These are phyloP conservation scores for Illadopsis cleaveri DNA, from an alignment of 2,113 vertebrate species.

Conservation along the genomic window DNA sequence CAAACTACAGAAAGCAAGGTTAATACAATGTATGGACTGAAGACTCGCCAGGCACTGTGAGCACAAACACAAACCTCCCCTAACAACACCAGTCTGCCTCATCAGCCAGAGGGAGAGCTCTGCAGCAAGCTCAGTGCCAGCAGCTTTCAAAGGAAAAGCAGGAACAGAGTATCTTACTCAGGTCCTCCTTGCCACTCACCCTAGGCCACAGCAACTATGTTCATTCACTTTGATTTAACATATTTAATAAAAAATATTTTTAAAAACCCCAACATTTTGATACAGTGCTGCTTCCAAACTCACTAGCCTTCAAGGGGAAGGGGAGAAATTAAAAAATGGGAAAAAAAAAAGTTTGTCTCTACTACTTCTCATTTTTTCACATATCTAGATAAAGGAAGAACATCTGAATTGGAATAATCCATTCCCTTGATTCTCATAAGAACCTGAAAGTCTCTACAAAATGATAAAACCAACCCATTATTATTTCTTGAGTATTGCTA, in stretches of 20 bases:
- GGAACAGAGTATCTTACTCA: neutral
- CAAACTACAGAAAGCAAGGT: neutral
- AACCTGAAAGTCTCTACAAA: neutral
- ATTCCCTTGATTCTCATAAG: neutral
- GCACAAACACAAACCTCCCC: neutral
- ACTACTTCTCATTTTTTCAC: neutral
- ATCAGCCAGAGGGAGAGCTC: neutral
- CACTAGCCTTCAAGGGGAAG: neutral
- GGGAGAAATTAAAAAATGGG: neutral
- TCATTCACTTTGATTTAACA: neutral
- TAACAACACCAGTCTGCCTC: neutral
- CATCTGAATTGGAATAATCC: accelerated
- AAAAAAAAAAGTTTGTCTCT: neutral
- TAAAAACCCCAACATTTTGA: accelerated
- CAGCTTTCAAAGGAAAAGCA: neutral
- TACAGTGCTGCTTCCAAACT: neutral
- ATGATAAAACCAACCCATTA: neutral
- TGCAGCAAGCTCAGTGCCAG: neutral
- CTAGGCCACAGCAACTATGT: neutral
- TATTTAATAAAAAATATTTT: neutral
- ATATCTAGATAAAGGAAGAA: no score
- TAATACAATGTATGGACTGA: neutral
- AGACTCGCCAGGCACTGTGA: neutral
- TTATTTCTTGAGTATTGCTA: neutral
- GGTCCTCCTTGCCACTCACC: neutral